These are phyloP conservation scores for Drosophila neocordata DNA, from an alignment of 1,140 invertebrate species.

Conservation along the genomic window DNA sequence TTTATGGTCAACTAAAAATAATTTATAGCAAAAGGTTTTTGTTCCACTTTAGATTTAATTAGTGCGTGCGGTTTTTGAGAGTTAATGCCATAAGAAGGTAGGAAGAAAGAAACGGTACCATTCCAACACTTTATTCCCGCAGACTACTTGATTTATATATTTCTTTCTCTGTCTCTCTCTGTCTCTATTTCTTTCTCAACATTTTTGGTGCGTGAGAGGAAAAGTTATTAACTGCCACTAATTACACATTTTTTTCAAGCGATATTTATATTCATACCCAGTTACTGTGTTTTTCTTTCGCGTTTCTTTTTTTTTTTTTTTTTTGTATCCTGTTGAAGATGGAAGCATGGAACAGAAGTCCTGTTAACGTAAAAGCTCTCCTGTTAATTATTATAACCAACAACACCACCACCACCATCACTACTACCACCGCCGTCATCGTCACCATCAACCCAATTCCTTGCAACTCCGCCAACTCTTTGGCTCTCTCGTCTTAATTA, in stretches of 20 bases:
- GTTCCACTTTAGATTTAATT: conserved; percentile 65
- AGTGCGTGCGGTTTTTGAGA: conserved; percentile 48
- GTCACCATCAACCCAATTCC: not conserved
- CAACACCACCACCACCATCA: not conserved
- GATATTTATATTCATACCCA: conserved; percentile 67
- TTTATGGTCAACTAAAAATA: conserved; percentile 33
- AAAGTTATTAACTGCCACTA: conserved; percentile 74
- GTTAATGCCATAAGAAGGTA: not conserved
- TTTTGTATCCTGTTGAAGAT: not conserved
- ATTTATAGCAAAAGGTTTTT: conserved; percentile 45
- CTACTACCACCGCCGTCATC: not conserved
- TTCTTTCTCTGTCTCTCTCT: not conserved
- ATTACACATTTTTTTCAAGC: conserved; percentile 63
- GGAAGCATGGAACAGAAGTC: conserved; percentile 5
- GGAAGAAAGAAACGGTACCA: not conserved
- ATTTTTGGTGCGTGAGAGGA: conserved; percentile 59
- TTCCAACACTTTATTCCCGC: not conserved
- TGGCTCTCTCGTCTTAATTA: conserved; percentile 66
- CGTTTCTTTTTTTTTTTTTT: not conserved
- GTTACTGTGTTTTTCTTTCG: conserved; percentile 42
- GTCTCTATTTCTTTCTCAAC: conserved; percentile 19
- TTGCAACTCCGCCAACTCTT: conserved; percentile 26
- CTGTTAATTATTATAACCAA: conserved; percentile 51
- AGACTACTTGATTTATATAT: not conserved
- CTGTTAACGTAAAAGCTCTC: conserved; percentile 55